Evolutionary conservation across 2,888 invertebrate genomes (phyloP).

Genomic region (Mamestra brassicae): DNA sequence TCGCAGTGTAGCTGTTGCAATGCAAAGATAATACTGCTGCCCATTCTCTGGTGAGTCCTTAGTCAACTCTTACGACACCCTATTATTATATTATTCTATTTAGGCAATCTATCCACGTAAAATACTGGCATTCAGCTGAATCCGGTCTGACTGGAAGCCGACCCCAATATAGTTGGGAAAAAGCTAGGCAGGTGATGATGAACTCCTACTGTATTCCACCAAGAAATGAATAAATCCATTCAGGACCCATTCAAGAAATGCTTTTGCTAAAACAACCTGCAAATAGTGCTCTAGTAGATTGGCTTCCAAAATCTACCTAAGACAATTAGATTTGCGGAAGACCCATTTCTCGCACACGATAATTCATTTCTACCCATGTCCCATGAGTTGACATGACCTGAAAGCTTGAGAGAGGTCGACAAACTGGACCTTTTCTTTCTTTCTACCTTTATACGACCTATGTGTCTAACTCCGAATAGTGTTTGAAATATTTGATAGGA

Average conservation of each 20-base stretch:
- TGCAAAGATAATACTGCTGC: no score
- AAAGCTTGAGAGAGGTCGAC: conserved; percentile 26
- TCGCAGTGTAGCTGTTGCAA: no score
- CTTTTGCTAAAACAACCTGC: background rate
- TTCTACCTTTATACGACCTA: background rate
- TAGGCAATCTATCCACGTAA: no score
- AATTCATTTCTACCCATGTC: conserved; percentile 50
- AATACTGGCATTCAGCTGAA: no score
- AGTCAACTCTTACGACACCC: no score
- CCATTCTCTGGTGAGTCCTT: no score
- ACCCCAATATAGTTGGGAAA: no score
- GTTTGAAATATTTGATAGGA: background rate
- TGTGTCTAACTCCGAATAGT: background rate
- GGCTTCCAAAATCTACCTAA: background rate
- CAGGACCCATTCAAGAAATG: background rate
- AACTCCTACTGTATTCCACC: no score
- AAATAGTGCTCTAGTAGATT: background rate
- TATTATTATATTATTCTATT: no score
- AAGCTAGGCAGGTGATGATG: no score
- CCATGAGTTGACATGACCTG: conserved; percentile 30
- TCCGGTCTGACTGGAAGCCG: no score
- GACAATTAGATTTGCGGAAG: conserved; percentile 26
- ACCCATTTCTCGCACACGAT: conserved; percentile 20
- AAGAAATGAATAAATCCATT: conserved; percentile 1
- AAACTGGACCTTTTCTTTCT: conserved; percentile 2